Base-by-base conservation (phyloP, 2,888 invertebrate genomes). In the Drosophila heteroneura region DNA sequence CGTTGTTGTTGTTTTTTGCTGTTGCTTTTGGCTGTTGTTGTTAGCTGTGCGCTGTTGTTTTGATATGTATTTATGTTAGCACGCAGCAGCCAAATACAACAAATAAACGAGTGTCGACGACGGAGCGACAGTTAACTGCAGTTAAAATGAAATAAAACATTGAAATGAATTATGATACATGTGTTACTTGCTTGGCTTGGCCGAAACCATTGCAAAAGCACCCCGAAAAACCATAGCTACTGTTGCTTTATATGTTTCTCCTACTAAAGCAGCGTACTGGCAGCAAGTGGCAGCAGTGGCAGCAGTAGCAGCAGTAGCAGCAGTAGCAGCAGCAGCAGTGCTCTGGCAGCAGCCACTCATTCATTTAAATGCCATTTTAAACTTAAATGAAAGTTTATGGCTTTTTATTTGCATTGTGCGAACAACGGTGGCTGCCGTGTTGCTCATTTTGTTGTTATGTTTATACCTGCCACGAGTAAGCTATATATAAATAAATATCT, bases 311-410 rank as follows among this genome's bases (percentile, higher is more conserved):
- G 47, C n/a, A 32, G 35, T 30, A 30, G 30, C 16, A 37, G 33
- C n/a, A 32, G 35, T 30, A 30, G 30, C 16, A 33, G 26, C 56
- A 56, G 39, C 30, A 30, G 70, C 60, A 69, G 26, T 53, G 33
- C 57, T 49, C 59, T 63, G 68, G 68, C 68, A 59, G 70, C 74
- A 76, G 82, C 72, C 83, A 85, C 90, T 91, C 92, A 90, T 92
- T 92, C 92, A 92, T 91, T 91, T 91, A 91, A 91, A 91, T 92
- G 91, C 84, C 91, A 88, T 92, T 92, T 92, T 92, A 91, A 91
- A 91, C 89, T 91, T 87, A 92, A 92, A 92, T 92, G 85, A 92
- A 91, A 91, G 87, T 91, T 91, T 85, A 91, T 91, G 91, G 83
- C 81, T 83, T 85, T 90, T 84, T 90, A 85, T 83, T 85, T 84